phyloP scores from a whole-genome alignment of 1,140 invertebrate genomes.

The Belonocnema kinseyi region DNA sequence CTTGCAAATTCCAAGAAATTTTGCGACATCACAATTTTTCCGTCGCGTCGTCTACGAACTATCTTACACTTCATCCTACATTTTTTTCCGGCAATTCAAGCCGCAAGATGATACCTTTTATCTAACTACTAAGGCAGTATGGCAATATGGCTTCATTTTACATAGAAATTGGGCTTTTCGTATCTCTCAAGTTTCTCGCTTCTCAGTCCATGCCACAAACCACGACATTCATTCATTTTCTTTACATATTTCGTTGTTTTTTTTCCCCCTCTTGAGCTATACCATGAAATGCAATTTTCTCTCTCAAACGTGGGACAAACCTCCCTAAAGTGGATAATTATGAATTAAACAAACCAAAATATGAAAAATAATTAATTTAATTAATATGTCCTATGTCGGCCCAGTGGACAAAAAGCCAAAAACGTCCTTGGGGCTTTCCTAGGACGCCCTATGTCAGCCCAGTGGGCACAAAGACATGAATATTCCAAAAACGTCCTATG shows the following conservation, averaged over 20 bases:
- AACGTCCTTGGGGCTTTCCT: too few species aligned
- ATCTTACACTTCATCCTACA: constrained; percentile 5
- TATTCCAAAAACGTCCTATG: too few species aligned
- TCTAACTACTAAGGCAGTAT: constrained; percentile 70
- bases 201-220: constrained; percentile 1
- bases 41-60: not conserved
- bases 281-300: not conserved
- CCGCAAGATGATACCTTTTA: constrained; percentile 50
- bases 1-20: constrained; percentile 5
- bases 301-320: not conserved
- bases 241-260: constrained; percentile 7
- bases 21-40: constrained; percentile 1
- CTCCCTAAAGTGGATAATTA: too few species aligned
- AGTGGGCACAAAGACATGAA: too few species aligned
- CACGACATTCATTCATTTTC: not conserved
- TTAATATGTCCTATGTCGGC: not conserved
- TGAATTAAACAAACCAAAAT: too few species aligned
- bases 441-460: too few species aligned
- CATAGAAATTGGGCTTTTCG: constrained; percentile 31
- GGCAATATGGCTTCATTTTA: constrained; percentile 64
- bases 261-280: not conserved
- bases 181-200: not conserved
- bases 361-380: not conserved
- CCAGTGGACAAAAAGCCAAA: too few species aligned
- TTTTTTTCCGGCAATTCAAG: constrained; percentile 37